Evolutionary conservation across 1,140 invertebrate genomes (phyloP).

Genomic region (Nymphalis io): DNA sequence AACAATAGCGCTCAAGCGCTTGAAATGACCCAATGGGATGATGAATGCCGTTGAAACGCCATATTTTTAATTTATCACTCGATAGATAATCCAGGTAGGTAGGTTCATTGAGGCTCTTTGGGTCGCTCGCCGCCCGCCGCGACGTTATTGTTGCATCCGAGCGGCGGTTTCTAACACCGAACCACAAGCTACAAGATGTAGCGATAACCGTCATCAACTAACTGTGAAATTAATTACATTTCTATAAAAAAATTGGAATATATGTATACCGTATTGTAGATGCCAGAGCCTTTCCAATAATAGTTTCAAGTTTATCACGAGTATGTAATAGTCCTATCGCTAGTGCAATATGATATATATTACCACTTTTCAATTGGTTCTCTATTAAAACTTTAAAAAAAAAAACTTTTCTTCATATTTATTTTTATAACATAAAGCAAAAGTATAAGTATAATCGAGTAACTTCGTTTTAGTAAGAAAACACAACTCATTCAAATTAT

Average conservation of each 20-base stretch:
- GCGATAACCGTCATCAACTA: conserved; percentile 20
- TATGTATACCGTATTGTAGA: neutral
- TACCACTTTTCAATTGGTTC: no score
- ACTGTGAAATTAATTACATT: neutral
- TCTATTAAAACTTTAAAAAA: no score
- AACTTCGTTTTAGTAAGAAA: neutral
- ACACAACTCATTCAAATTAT: neutral
- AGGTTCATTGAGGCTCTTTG: conserved; percentile 70
- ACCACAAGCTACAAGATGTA: conserved; percentile 30
- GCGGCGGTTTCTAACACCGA: conserved; percentile 36
- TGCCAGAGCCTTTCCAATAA: no score
- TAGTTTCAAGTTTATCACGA: no score
- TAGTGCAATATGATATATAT: no score
- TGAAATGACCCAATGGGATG: conserved; percentile 66
- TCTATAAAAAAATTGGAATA: no score
- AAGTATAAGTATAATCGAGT: neutral
- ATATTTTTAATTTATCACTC: conserved; percentile 79
- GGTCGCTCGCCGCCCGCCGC: conserved; percentile 55
- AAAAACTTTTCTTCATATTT: no score
- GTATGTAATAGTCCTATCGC: no score
- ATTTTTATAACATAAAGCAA: no score
- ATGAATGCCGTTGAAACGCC: conserved; percentile 70
- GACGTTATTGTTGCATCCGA: conserved; percentile 46
- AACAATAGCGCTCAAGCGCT: conserved; percentile 46
- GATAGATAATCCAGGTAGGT: conserved; percentile 77